Conservation (phyloP, 1,140 invertebrate species). For the Zaprionus ornatus region DNA sequence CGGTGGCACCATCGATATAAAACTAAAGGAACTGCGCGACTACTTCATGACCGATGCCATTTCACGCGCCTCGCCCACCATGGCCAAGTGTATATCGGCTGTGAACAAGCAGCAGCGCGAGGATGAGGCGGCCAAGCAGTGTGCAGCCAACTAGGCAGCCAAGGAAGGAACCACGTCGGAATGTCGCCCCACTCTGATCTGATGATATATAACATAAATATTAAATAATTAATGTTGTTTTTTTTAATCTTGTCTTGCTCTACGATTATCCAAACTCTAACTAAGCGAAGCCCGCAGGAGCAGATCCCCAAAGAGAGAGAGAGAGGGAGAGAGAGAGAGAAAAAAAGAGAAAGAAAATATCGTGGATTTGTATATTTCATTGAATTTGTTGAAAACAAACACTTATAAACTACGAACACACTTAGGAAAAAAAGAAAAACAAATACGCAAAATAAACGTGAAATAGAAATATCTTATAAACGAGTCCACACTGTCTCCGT, state of each 20-base stretch:
- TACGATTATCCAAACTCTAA: conserved; percentile 39
- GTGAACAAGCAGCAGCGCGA: conserved; percentile 87
- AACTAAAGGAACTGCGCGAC: conserved; percentile 93
- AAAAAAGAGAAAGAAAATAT: neutral
- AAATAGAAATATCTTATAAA: conserved; percentile 59
- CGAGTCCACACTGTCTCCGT: neutral
- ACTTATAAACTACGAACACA: conserved; percentile 54
- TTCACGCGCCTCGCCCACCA: conserved; percentile 97
- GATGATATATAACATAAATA: conserved; percentile 58
- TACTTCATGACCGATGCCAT: conserved; percentile 99
- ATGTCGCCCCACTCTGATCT: conserved; percentile 34
- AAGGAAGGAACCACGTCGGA: neutral
- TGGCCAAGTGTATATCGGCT: conserved; percentile 99
- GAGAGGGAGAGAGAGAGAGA: neutral
- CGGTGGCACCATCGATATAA: conserved; percentile 87
- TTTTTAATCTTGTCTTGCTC: conserved; percentile 44
- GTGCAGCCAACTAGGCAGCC: conserved; percentile 56
- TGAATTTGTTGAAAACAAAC: conserved; percentile 63
- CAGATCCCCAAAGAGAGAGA: neutral
- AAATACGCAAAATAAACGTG: conserved; percentile 67
- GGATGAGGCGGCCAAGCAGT: conserved; percentile 58
- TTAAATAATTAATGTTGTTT: conserved; percentile 71
- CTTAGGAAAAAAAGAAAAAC: conserved; percentile 56
- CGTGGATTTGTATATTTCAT: conserved; percentile 61
- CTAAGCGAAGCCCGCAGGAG: conserved; percentile 17